These are phyloP conservation scores for Campylomormyrus numenius DNA, from an alignment of 2,113 vertebrate species.

Conservation along the genomic window DNA sequence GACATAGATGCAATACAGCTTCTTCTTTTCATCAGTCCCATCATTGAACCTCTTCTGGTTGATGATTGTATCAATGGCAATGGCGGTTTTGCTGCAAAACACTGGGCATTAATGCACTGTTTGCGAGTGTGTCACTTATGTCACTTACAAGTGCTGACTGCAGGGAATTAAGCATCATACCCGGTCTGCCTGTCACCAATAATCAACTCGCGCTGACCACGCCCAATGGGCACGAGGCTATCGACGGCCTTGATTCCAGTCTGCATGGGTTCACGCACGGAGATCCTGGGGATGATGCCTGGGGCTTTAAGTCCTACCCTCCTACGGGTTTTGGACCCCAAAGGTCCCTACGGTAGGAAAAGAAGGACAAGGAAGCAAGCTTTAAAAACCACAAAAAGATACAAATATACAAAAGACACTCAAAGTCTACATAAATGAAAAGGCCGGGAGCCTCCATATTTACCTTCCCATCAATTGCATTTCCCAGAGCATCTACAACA, in stretches of 20 bases:
- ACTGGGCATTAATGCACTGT: neutral
- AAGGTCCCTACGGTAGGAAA: slow-evolving; percentile 64
- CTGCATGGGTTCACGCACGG: slow-evolving; percentile 97
- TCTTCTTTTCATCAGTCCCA: slow-evolving; percentile 93
- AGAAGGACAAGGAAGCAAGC: neutral
- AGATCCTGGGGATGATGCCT: slow-evolving; percentile 96
- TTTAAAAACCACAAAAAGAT: neutral
- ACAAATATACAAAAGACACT: neutral
- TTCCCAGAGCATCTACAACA: slow-evolving; percentile 93
- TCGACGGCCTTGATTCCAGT: slow-evolving; percentile 98
- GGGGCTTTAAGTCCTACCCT: slow-evolving; percentile 96
- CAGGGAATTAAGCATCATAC: slow-evolving; percentile 46
- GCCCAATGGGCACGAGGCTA: slow-evolving; percentile 94
- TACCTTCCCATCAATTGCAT: slow-evolving; percentile 95
- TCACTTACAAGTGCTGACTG: neutral
- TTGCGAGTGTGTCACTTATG: neutral
- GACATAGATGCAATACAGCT: slow-evolving; percentile 96
- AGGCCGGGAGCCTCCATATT: neutral
- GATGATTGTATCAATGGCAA: slow-evolving; percentile 96
- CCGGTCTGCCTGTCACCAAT: slow-evolving; percentile 97
- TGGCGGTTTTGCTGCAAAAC: slow-evolving; percentile 82
- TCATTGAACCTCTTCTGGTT: slow-evolving; percentile 98
- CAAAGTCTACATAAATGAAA: neutral
- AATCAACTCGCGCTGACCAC: slow-evolving; percentile 96
- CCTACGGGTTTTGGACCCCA: slow-evolving; percentile 73